Percentiles rank a stretch among this genome's conserved stretches.
Evolutionary conservation across 2,797 vertebrate species (phyloP).

Genomic region (Clarias fuscus): DNA sequence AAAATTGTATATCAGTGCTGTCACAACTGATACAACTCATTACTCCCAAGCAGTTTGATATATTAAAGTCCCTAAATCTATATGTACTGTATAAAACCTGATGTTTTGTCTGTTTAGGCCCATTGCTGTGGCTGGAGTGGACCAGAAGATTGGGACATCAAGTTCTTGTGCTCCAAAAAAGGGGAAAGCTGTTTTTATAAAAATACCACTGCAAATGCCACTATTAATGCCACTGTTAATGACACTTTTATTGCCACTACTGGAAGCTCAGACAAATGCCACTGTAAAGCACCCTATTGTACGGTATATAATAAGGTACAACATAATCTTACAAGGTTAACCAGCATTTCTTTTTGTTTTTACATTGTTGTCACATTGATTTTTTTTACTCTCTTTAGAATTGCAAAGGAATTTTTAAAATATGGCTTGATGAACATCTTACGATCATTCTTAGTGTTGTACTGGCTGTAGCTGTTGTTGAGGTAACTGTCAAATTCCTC

Average conservation of each 20-base stretch:
- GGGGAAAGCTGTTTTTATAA: no score
- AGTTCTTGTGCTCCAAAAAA: constrained; percentile 20
- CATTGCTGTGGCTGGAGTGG: constrained; percentile 57
- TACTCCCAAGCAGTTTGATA: neutral
- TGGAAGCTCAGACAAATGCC: neutral
- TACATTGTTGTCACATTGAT: neutral
- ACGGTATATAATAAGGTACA: neutral
- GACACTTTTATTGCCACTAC: neutral
- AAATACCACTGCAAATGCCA: neutral
- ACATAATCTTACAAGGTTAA: neutral
- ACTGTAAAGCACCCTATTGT: accelerated
- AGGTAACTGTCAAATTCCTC: constrained; percentile 45
- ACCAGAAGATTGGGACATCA: accelerated
- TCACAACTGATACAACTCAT: neutral
- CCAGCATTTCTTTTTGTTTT: neutral
- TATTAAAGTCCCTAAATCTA: neutral
- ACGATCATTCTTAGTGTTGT: constrained; percentile 36
- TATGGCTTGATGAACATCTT: constrained; percentile 33
- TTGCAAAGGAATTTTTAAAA: constrained; percentile 22
- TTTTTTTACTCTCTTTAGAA: constrained; percentile 36
- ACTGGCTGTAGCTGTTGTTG: constrained; percentile 48
- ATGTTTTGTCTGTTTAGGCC: constrained; percentile 30
- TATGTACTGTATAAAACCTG: neutral
- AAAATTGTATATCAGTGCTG: neutral
- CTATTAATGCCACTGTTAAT: neutral